Percentiles rank a stretch among this genome's conserved stretches.
Conservation (phyloP, 2,888 invertebrate species). For the Athalia rosae region DNA sequence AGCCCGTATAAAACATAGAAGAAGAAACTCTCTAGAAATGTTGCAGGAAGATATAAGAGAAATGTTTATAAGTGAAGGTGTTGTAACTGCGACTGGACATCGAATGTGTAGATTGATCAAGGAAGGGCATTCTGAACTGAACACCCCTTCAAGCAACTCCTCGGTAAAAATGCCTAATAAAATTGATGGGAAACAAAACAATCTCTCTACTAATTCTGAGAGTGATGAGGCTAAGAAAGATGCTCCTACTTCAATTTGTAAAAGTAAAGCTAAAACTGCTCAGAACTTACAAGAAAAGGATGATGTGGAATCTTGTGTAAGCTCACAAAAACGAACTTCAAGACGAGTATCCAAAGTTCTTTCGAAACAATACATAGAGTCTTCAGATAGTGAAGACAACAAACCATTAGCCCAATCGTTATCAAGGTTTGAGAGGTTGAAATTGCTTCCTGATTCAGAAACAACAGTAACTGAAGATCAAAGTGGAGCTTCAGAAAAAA, state of each 20-base stretch:
- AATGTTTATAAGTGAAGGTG: slow-evolving; percentile 81
- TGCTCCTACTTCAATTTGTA: not conserved
- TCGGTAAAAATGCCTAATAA: slow-evolving; percentile 9
- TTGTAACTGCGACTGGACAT: slow-evolving; percentile 79
- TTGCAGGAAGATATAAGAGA: slow-evolving; percentile 83
- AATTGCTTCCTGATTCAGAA: slow-evolving; percentile 11
- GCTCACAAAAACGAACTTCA: slow-evolving; percentile 42
- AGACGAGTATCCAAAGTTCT: slow-evolving; percentile 31
- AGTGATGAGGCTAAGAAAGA: slow-evolving; percentile 11
- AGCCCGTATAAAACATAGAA: slow-evolving; percentile 58
- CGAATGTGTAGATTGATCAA: slow-evolving; percentile 80
- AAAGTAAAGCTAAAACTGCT: slow-evolving; percentile 25
- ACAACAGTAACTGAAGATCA: not conserved
- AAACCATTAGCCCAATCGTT: slow-evolving; percentile 51
- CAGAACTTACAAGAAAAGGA: slow-evolving; percentile 46
- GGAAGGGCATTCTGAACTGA: slow-evolving; percentile 67
- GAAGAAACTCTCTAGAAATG: slow-evolving; percentile 77
- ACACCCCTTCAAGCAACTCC: not conserved
- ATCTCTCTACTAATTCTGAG: not conserved
- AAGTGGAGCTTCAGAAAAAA: slow-evolving; percentile 22
- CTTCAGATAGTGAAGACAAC: slow-evolving; percentile 65
- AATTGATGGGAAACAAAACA: slow-evolving; percentile 1
- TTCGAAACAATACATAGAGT: slow-evolving; percentile 39
- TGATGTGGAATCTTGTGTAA: slow-evolving; percentile 20
- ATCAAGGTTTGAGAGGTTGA: slow-evolving; percentile 18